Percentiles rank a stretch among this genome's conserved stretches.
Evolutionary conservation across 2,888 invertebrate genomes (phyloP).

Genomic region (Tenthredo distinguenda): DNA sequence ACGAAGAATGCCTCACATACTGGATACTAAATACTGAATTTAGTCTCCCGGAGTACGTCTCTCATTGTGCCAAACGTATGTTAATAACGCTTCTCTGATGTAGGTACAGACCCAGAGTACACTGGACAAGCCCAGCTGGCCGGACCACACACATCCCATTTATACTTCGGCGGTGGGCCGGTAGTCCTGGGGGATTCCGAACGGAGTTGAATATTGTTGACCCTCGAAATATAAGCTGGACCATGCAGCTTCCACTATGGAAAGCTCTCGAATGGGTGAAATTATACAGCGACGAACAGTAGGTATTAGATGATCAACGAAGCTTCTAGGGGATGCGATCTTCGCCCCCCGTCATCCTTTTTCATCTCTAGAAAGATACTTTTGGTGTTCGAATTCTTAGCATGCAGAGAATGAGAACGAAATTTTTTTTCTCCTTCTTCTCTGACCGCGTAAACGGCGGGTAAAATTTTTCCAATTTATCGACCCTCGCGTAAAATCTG

Average conservation of each 20-base stretch:
- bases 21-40: not conserved
- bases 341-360: not conserved
- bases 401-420: too few relatives aligned
- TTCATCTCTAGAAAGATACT: too few relatives aligned
- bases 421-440: too few relatives aligned
- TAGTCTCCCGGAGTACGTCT: not conserved
- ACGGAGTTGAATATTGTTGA: conserved; percentile 55
- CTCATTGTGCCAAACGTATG: conserved; percentile 22
- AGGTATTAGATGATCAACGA: too few relatives aligned
- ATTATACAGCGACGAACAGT: not conserved
- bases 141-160: conserved; percentile 25
- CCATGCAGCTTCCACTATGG: not conserved
- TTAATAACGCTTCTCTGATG: conserved; percentile 24
- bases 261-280: not conserved
- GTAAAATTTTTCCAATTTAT: not conserved
- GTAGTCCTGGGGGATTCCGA: conserved; percentile 57
- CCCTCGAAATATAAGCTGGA: conserved; percentile 29
- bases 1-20: not conserved
- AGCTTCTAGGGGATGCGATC: not conserved
- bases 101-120: not conserved
- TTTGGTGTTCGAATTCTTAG: too few relatives aligned
- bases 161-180: not conserved
- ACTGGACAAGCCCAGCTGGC: not conserved
- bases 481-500: not conserved
- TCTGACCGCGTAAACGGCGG: not conserved